Evolutionary conservation across 2,113 vertebrate species (phyloP), one percentile per base, ranked within the genome.

Genomic region (Rutilus rutilus): DNA sequence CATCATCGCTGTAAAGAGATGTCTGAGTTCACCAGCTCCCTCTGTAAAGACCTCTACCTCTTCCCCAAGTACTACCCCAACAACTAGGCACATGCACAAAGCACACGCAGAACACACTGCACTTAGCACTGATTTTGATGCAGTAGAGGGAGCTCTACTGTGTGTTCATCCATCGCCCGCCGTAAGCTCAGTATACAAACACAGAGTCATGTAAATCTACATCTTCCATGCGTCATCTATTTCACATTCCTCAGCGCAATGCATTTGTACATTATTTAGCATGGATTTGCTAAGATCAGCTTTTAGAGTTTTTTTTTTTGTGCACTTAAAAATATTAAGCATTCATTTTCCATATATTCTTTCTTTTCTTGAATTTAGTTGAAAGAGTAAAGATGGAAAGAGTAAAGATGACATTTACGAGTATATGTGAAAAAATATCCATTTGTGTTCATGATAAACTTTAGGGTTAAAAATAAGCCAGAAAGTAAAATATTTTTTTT

Each of bases 1-100:
- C 97, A 97, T 89, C 97, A 99, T 85, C 97, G 98, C 76, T 99
- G 98, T 91, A 99, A 99, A 92, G 98, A 99, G 93, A 99, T 99
- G 98, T 98, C 98, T 0, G 98, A 99, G 90, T 99, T 97, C 89
- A 97, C 95, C 79, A 99, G 98, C 93, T 98, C 98, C 0, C 94
- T 99, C 81, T 99, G 98, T 92, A 96, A 81, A 85, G 96, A 97
- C 85, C 96, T 99, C 91, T 99, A 96, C 93, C 92, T 99, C 62
- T 99, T 99, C 90, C 98, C 98, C 19, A 98, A 98, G 75, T 93
- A 94, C 91, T 93, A 94, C 85, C 90, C 92, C 33, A 89, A 91
- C 87, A 93, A 88, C 89, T 94, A 90, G 71, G 88, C 64, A 47
- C 78, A 83, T 52, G 64, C 45, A 86, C 39, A 36, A 23, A 50